Evolutionary conservation across 2,888 invertebrate genomes (phyloP), one percentile per base, ranked within the genome.

Genomic region (Andrena dorsata): DNA sequence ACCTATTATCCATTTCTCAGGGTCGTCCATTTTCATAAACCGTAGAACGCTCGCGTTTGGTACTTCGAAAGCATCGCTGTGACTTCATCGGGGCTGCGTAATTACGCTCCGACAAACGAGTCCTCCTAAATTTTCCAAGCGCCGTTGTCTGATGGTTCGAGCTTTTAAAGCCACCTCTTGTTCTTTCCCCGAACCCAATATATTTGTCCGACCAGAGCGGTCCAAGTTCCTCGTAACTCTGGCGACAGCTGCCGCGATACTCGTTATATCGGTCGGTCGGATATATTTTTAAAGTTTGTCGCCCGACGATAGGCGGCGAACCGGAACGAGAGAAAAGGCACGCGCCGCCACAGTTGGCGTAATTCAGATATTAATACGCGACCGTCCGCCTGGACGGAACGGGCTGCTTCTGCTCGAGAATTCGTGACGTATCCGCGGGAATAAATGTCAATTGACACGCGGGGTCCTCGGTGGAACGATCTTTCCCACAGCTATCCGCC

Each of bases 361-460:
- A 78, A 86, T 86, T 76, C 76, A 64, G 72, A 77, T 74, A 76
- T 80, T 86, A 86, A 86, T 86, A 84, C 74, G 49, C 69, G 47
- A 32, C 26, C 78, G 72, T 35, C 78, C 49, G 80, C 32, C 68
- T 65, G 77, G 65, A 58, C 69, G 26, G 4, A 16, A 47, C 47
- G 41, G 61, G 65, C 30, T 47, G 72, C 49, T 71, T 71, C 82
- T 77, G 32, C 75, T 71, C 74, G 81, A 63, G 84, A 87, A 85
- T 87, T 87, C 78, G 73, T 88, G 88, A 85, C 88, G 87, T 83
- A 85, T 87, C 80, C 71, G 8, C 72, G 68, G 73, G 83, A 87
- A 86, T 88, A 86, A 90, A 88, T 86, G 84, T 89, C 90, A 91
- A 91, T 91, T 91, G 90, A 89, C 90, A 87, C 80, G 81, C 81